Evolutionary conservation across 2,888 invertebrate genomes (phyloP).

Genomic region (Nemoura dubitans): DNA sequence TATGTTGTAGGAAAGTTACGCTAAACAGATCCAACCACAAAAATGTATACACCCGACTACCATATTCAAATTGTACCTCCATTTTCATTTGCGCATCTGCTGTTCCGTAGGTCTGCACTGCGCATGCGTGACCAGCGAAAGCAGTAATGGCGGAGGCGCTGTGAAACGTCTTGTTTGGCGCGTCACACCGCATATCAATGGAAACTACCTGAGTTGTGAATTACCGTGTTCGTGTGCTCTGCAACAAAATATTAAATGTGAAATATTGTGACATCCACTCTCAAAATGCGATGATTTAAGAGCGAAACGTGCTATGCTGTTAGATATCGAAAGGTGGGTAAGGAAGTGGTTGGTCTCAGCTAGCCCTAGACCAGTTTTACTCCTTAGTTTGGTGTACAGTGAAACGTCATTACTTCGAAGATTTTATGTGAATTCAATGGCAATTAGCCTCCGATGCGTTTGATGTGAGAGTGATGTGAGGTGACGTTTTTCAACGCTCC

Average conservation of each 20-base stretch:
- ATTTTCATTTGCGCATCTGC: not conserved
- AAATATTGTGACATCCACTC: not conserved
- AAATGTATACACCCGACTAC: not conserved
- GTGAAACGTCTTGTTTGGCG: constrained; percentile 26
- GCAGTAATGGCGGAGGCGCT: not conserved
- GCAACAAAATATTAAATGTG: not conserved
- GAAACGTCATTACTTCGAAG: not conserved
- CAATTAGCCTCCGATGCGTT: not conserved
- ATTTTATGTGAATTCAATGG: not conserved
- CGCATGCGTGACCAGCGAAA: not conserved
- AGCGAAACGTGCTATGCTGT: not conserved
- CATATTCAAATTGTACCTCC: not conserved
- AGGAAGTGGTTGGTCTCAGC: not conserved
- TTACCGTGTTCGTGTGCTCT: not conserved
- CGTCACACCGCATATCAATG: constrained; percentile 15
- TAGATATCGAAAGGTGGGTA: constrained; percentile 17
- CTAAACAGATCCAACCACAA: not conserved
- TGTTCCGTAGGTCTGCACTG: not conserved
- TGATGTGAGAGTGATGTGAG: not conserved
- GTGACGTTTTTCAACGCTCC: not conserved
- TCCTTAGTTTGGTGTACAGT: not conserved
- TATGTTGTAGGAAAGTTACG: not conserved
- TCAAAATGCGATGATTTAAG: not conserved
- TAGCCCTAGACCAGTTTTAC: constrained; percentile 13
- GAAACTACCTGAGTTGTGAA: not conserved